Conservation (phyloP, 2,888 invertebrate genomes). For the Pyrgus malvae region DNA sequence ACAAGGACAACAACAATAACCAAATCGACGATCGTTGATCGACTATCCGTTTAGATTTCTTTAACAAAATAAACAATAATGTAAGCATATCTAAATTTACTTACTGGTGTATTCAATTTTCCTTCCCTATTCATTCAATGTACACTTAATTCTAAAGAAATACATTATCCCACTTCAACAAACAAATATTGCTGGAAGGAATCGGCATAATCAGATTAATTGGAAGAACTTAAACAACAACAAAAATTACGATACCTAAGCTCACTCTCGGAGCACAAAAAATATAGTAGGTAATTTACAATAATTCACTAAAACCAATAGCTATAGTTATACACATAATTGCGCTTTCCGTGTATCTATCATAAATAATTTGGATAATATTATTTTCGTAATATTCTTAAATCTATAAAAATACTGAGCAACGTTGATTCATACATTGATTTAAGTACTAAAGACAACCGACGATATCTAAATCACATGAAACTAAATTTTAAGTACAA, state of each 20-base stretch:
- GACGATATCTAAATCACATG: slow-evolving; percentile 52
- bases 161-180: slow-evolving; percentile 35
- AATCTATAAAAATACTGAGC: slow-evolving; percentile 80
- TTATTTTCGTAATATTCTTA: slow-evolving; percentile 67
- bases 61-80: slow-evolving; percentile 44
- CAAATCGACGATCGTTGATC: slow-evolving; percentile 56
- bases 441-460: slow-evolving; percentile 55
- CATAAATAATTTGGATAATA: slow-evolving; percentile 65
- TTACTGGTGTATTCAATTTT: slow-evolving; percentile 15
- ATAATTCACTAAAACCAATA: slow-evolving; percentile 56
- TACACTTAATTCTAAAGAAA: slow-evolving; percentile 51
- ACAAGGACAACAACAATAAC: slow-evolving; percentile 76
- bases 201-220: slow-evolving; percentile 30
- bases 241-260: slow-evolving; percentile 23
- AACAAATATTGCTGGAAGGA: slow-evolving; percentile 25
- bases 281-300: slow-evolving; percentile 46
- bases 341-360: slow-evolving; percentile 53
- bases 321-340: slow-evolving; percentile 56
- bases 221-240: slow-evolving; percentile 57
- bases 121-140: slow-evolving; percentile 42
- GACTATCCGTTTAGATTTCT: slow-evolving; percentile 46
- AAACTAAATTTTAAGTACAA: slow-evolving; percentile 56
- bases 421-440: slow-evolving; percentile 69
- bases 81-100: slow-evolving; percentile 23
- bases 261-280: slow-evolving; percentile 5